Conservation (phyloP, 1,140 invertebrate species). For the Platyscapa corneri region DNA sequence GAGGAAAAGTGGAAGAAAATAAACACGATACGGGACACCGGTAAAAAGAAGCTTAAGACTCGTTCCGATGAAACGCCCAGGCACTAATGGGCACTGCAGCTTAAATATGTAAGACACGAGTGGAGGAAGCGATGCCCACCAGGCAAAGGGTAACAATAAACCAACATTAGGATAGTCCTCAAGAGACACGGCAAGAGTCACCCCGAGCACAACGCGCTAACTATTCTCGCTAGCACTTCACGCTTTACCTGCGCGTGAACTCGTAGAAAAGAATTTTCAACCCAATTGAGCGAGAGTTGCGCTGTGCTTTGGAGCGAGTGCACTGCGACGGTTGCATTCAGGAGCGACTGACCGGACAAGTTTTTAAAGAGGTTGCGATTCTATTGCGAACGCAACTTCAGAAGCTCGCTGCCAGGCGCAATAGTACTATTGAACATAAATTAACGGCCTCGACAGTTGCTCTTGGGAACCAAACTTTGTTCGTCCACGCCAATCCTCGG, state of each 20-base stretch:
- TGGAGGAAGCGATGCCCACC: conserved; percentile 57
- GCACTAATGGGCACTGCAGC: conserved; percentile 61
- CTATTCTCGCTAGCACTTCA: conserved; percentile 62
- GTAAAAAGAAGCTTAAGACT: not conserved
- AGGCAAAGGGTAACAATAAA: conserved; percentile 74
- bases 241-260: not conserved
- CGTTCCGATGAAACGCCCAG: conserved; percentile 17
- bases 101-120: conserved; percentile 67
- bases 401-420: too few relatives aligned
- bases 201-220: conserved; percentile 66
- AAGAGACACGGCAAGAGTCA: conserved; percentile 67
- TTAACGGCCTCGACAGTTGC: not conserved
- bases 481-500: too few relatives aligned
- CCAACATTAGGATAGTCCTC: conserved; percentile 69
- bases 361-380: too few relatives aligned
- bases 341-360: too few relatives aligned
- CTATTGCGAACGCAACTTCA: too few relatives aligned
- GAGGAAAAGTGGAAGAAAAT: not conserved
- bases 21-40: not conserved
- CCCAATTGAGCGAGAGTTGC: not conserved
- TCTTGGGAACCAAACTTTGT: too few relatives aligned
- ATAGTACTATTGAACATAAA: not conserved
- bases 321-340: too few relatives aligned
- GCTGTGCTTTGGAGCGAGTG: not conserved
- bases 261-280: not conserved